Evolutionary conservation across 2,888 invertebrate species (phyloP).

Genomic region (Drosophila ustulata): DNA sequence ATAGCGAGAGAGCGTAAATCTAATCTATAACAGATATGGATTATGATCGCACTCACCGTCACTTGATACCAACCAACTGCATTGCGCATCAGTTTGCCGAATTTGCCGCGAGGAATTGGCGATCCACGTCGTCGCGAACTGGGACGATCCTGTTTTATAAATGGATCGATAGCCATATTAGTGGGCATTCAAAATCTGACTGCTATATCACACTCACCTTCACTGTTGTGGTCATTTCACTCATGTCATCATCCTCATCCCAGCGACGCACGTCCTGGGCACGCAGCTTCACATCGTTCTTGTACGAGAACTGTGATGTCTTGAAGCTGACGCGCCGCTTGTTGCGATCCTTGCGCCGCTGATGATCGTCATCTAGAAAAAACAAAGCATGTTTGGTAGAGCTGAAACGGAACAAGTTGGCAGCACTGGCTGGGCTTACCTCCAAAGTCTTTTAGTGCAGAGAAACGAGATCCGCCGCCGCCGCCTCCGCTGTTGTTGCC

Average conservation of each 20-base stretch:
- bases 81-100: constrained; percentile 81
- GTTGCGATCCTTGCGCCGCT: constrained; percentile 78
- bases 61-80: constrained; percentile 90
- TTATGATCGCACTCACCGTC: constrained; percentile 83
- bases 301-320: constrained; percentile 72
- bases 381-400: neutral
- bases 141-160: constrained; percentile 73
- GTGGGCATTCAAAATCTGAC: neutral
- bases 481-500: constrained; percentile 25
- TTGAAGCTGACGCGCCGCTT: constrained; percentile 85
- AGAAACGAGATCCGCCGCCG: constrained; percentile 78
- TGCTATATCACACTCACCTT: constrained; percentile 42
- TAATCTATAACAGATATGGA: neutral
- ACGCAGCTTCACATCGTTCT: constrained; percentile 63
- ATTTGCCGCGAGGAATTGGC: constrained; percentile 75
- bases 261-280: constrained; percentile 72
- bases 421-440: constrained; percentile 60
- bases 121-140: constrained; percentile 65
- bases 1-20: neutral
- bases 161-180: neutral
- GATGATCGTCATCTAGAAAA: constrained; percentile 70
- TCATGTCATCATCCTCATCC: constrained; percentile 85
- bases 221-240: constrained; percentile 65
- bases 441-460: constrained; percentile 74
- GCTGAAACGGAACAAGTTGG: neutral